Base-by-base conservation (phyloP, 2,797 vertebrate species). In the Platyrinchus mystaceus region DNA sequence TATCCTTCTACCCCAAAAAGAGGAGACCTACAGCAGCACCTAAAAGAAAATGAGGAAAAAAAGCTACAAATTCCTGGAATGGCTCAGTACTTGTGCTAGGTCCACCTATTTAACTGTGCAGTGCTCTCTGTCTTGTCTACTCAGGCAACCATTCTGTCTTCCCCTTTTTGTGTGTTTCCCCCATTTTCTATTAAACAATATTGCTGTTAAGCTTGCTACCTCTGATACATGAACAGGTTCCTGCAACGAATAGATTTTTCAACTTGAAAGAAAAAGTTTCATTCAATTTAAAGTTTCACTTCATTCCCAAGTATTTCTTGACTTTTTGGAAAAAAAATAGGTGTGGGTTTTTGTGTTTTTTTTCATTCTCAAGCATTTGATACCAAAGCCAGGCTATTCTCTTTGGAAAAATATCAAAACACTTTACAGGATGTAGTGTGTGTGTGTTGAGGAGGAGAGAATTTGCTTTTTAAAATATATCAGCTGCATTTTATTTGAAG, bases 201-300 rank as follows among this genome's bases (percentile, higher is more conserved):
- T 79, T 60, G 67, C 55, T 1, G 1, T 82, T 93, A 95, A 83
- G 28, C 37, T 68, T 86, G 19, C 66, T 78, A 84, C 69, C 47
- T 76, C 63, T 4, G 1, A 82, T 69, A 95, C 41, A 46, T 0
- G 21, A 95, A 78, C 36, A 66, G 50, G 62, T 28, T 90, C 50
- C 73, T 79, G 52, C 36, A 88, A 94, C 28, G 2, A 93, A 81
- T 37, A 86, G 88, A 93, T 93, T 91, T 91, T 91, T 93, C 77
- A 91, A 60, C 70, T 94, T 89, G 83, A 96, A 94, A 88, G 80
- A 43, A 86, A 94, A 89, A 78, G 59, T 93, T 92, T 82, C 60
- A n/a, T 86, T 88, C 80, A 70, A 56, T 88, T 91, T 94, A 84
- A 94, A 95, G 82, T 95, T 85, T 89, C 30, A 39, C n/a, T 83